phyloP scores from a whole-genome alignment of 2,888 invertebrate genomes.

The Lamproptera curius region DNA sequence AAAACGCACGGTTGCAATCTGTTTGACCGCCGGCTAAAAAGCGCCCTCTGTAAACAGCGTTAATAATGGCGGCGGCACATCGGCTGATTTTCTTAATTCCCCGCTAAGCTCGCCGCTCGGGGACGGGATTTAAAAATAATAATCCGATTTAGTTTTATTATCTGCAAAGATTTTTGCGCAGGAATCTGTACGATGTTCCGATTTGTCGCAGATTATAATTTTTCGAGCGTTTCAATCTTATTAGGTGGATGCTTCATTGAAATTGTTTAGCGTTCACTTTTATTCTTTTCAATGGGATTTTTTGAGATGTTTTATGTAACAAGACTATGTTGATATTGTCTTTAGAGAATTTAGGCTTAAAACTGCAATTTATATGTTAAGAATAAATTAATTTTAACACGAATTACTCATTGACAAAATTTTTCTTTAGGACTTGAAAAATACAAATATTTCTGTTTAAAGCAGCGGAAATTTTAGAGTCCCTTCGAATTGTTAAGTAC shows the following conservation, averaged over 20 bases:
- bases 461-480: no score
- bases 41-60: constrained; percentile 2
- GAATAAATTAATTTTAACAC: no score
- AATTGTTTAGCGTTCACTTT: constrained; percentile 5
- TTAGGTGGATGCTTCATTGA: constrained; percentile 2
- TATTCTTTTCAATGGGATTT: no score
- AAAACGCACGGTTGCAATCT: constrained; percentile 6
- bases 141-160: constrained; percentile 19
- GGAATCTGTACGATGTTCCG: neutral
- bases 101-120: constrained; percentile 3
- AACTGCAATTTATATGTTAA: no score
- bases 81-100: constrained; percentile 13
- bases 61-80: constrained; percentile 10
- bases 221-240: neutral
- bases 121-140: constrained; percentile 8
- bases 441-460: no score
- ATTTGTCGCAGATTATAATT: neutral
- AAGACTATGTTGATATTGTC: no score
- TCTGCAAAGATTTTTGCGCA: constrained; percentile 6
- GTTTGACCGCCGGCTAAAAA: constrained; percentile 7
- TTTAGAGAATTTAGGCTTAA: no score
- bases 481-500: no score
- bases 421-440: no score
- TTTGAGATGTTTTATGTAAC: no score
- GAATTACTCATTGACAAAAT: no score